Percentiles rank a stretch among this genome's conserved stretches.
Conservation (phyloP, 2,888 invertebrate species). For the Poecilobothrus nobilitatus region DNA sequence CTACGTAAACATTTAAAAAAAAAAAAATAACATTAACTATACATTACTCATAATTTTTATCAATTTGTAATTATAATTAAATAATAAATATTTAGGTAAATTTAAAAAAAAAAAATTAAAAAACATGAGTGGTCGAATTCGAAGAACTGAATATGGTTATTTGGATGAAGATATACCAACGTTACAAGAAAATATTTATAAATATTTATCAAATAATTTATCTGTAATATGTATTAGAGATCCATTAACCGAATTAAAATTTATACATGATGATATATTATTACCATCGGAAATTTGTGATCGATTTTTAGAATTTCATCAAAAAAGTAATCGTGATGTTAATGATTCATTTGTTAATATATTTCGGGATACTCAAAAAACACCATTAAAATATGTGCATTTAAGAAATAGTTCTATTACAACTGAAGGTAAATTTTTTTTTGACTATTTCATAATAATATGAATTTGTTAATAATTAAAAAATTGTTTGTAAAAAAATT, state of each 20-base stretch:
- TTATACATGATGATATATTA: constrained; percentile 50
- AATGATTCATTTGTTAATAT: constrained; percentile 62
- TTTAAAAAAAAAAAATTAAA: constrained; percentile 7
- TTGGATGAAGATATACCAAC: constrained; percentile 43
- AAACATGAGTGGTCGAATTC: constrained; percentile 42
- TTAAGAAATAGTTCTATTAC: constrained; percentile 64
- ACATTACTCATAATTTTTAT: background rate
- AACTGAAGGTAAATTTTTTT: constrained; percentile 49
- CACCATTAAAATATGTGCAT: constrained; percentile 59
- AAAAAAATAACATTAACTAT: too few species aligned
- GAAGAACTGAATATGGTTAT: constrained; percentile 42
- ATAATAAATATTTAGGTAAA: background rate
- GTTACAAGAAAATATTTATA: constrained; percentile 40
- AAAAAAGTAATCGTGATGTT: constrained; percentile 46
- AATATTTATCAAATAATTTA: constrained; percentile 40
- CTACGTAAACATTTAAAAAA: background rate
- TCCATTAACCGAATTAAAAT: constrained; percentile 32
- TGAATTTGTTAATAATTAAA: background rate
- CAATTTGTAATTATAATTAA: background rate
- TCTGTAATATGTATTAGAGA: constrained; percentile 35
- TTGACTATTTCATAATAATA: too few species aligned
- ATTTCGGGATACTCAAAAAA: constrained; percentile 58
- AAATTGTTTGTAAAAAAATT: constrained; percentile 12
- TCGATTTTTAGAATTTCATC: constrained; percentile 44
- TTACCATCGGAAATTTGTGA: constrained; percentile 66